These are phyloP conservation scores for Eleginops maclovinus DNA, from an alignment of 2,113 vertebrate species.

Conservation along the genomic window DNA sequence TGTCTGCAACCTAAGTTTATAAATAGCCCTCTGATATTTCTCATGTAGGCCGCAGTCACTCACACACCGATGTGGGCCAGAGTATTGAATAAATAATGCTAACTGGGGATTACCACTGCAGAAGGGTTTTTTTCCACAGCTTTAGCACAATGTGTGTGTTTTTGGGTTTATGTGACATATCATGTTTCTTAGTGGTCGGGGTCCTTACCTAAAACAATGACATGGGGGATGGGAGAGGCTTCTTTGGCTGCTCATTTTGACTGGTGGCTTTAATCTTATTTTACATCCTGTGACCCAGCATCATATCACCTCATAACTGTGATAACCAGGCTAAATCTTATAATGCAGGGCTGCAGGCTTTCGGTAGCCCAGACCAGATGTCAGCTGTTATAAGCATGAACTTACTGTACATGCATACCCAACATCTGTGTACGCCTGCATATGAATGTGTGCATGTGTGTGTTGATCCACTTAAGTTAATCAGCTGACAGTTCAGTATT, in stretches of 20 bases:
- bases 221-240: not conserved
- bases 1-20: conserved; percentile 57
- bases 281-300: conserved; percentile 6
- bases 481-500: conserved; percentile 64
- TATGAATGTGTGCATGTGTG: not conserved
- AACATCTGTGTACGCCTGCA: not conserved
- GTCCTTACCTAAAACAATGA: conserved; percentile 27
- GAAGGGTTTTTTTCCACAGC: conserved; percentile 53
- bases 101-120: conserved; percentile 67
- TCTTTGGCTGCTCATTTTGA: conserved; percentile 41
- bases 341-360: conserved; percentile 5
- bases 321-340: conserved; percentile 18
- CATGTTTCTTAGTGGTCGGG: conserved; percentile 5
- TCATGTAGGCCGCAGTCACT: conserved; percentile 76
- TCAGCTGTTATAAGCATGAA: not conserved
- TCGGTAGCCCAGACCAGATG: not conserved
- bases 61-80: conserved; percentile 60
- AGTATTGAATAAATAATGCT: conserved; percentile 82
- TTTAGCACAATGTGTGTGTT: conserved; percentile 30
- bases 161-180: conserved; percentile 4
- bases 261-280: conserved; percentile 42
- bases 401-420: not conserved
- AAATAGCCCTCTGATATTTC: conserved; percentile 79
- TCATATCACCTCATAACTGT: conserved; percentile 29
- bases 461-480: conserved; percentile 70